Percentiles rank a stretch among this genome's conserved stretches.
phyloP scores from a whole-genome alignment of 1,140 invertebrate genomes.

The Chironomus tepperi region DNA sequence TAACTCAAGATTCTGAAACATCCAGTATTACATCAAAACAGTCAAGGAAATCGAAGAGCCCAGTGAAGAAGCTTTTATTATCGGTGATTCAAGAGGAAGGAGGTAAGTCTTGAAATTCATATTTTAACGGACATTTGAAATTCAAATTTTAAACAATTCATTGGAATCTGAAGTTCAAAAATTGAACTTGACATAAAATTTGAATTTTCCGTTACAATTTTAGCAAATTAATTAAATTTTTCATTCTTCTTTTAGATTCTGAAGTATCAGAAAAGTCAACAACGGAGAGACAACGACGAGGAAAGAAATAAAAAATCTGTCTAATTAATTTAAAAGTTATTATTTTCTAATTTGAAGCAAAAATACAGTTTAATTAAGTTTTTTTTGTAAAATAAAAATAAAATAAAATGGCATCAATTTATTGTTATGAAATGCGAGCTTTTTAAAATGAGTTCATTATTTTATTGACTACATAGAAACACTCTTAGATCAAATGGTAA shows the following conservation, averaged over 20 bases:
- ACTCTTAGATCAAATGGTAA: too few species aligned
- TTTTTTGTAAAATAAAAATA: neutral
- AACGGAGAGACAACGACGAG: neutral
- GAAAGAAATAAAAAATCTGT: too few species aligned
- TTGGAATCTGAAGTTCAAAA: neutral
- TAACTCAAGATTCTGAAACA: neutral
- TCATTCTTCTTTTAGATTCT: neutral
- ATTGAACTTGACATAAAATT: neutral
- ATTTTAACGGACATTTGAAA: too few species aligned
- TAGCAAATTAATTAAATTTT: neutral
- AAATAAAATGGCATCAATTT: too few species aligned
- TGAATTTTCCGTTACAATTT: too few species aligned
- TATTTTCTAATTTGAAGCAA: too few species aligned
- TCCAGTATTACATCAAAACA: neutral
- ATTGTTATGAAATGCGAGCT: too few species aligned
- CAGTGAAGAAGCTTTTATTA: neutral
- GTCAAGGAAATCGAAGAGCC: neutral
- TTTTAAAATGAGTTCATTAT: too few species aligned
- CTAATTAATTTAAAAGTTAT: too few species aligned
- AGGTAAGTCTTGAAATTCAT: too few species aligned
- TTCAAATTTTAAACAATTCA: too few species aligned
- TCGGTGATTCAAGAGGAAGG: neutral
- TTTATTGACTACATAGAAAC: too few species aligned
- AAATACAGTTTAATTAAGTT: neutral
- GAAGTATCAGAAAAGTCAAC: neutral